Evolutionary conservation across 2,797 vertebrate species (phyloP), one percentile per base, ranked within the genome.

Genomic region (Anguilla pacifica): DNA sequence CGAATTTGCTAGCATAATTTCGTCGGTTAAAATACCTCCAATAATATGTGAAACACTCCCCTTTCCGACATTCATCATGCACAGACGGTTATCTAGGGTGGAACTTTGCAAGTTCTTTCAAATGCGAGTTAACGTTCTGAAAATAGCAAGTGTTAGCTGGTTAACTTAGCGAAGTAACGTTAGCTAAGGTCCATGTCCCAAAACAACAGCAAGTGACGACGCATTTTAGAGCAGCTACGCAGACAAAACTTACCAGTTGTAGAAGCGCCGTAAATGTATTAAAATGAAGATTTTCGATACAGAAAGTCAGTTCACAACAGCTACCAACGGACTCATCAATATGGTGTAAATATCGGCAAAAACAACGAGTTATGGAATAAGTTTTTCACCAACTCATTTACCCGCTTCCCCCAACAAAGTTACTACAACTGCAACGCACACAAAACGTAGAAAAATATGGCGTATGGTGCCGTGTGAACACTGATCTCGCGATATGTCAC

Each of bases 401-500:
- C 51, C 11, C 61, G 19, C 59, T 85, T 28, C 49, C 9, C n/a
- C 46, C 25, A 49, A 86, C 7, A 28, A 72, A 72, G 35, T 53
- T 51, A 49, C 19, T 7, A 64, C 35, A 25, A 11, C 11, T 53
- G 4, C 28, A 4, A 86, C 85, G 87, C 19, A 57, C 22, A 57
- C 6, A 49, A 10, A 53, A 86, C 85, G 88, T 28, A 39, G 7
- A 6, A 43, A 85, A 87, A 88, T 19, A 85, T 88, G 87, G 83
- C 83, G 83, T 17, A 19, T 0, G 17, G 19, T 6, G 35, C 55
- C 57, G 53, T 28, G 35, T 39, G 49, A 2, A 61, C 39, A 31
- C 7, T 67, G 51, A 57, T 86, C 74, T 86, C 87, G 88, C 88
- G 88, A 86, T 77, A 79, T 59, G 17, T 19, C 19, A 39, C 31